Base-by-base conservation (phyloP, 2,888 invertebrate species). In the Apamea monoglypha region DNA sequence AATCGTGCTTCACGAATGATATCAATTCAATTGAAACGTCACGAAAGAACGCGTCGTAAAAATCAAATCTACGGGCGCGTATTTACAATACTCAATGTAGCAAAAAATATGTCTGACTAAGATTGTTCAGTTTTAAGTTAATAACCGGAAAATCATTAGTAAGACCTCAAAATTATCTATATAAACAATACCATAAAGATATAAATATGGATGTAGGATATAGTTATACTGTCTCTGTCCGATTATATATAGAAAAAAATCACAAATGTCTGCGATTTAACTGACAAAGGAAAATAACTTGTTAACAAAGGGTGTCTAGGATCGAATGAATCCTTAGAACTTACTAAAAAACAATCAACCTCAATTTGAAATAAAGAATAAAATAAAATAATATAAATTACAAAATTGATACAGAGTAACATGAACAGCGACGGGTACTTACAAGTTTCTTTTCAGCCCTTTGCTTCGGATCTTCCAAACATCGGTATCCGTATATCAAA, bases 401-500 rank as follows among this genome's bases (percentile, higher is more conserved):
- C 8, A 32, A 10, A 10, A 25, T 18, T 53, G 2, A 5, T 50
- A 25, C 21, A 25, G 8, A 70, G 25, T 70, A 18, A 70, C 6
- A 70, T 50, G 25, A 69, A 69, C 47, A 32, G 6, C 25, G 6
- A 25, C n/a, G 18, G n/a, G 12, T 71, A 90, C 91, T 94, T 92
- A 95, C 96, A 78, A 90, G 90, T 84, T 91, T 92, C 70, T 91
- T 91, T 53, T 56, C 71, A 64, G 77, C 29, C 82, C 83, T 79
- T 92, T 87, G 92, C 74, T 96, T 97, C 16, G 97, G 97, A 89
- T 98, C 98, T 81, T 98, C 97, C 80, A 98, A 97, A 84, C 97
- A 97, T 82, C 97, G 97, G 78, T 98, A 97, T 0, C 98, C 98
- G 89, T 98, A 98, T 68, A 97, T 92, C 88, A 98, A 97, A 88